These are phyloP conservation scores for Drosophila quadrilineata DNA, from an alignment of 1,140 invertebrate species.

Conservation along the genomic window DNA sequence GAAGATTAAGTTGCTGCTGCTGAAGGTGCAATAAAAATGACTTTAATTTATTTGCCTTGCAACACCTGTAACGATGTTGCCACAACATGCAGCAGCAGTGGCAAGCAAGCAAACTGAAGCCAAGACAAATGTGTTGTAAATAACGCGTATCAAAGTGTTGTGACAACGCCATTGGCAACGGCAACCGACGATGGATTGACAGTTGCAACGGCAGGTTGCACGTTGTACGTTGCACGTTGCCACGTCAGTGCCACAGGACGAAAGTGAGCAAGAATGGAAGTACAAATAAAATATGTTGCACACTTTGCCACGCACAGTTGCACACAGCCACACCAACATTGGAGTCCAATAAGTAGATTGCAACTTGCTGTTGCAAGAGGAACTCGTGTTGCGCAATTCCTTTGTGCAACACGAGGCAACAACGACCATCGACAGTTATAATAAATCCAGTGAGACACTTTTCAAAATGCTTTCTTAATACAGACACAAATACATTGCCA, in stretches of 20 bases:
- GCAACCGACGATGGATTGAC: conserved; percentile 1
- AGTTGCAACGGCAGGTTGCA: not conserved
- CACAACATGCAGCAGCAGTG: not conserved
- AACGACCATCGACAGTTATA: conserved; percentile 38
- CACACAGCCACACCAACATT: conserved; percentile 17
- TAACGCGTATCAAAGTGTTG: conserved; percentile 57
- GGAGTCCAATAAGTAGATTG: conserved; percentile 34
- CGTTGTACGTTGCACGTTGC: too few relatives aligned
- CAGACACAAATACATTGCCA: conserved; percentile 28
- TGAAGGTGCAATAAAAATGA: too few relatives aligned
- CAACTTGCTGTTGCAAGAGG: not conserved
- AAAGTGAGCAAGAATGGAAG: conserved; percentile 27
- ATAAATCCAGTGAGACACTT: conserved; percentile 55
- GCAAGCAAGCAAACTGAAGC: conserved; percentile 44
- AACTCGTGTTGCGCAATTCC: conserved; percentile 37
- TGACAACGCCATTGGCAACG: conserved; percentile 41
- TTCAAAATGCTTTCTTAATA: conserved; percentile 48
- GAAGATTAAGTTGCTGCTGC: not conserved
- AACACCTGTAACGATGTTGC: conserved; percentile 27
- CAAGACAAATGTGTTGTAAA: conserved; percentile 72
- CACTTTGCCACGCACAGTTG: conserved; percentile 46
- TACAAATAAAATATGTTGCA: conserved; percentile 64
- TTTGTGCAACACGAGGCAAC: conserved; percentile 2
- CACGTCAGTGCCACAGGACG: too few relatives aligned
- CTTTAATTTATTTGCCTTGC: conserved; percentile 16